Base-by-base conservation (phyloP, 2,888 invertebrate species). In the Melanostoma scalare region DNA sequence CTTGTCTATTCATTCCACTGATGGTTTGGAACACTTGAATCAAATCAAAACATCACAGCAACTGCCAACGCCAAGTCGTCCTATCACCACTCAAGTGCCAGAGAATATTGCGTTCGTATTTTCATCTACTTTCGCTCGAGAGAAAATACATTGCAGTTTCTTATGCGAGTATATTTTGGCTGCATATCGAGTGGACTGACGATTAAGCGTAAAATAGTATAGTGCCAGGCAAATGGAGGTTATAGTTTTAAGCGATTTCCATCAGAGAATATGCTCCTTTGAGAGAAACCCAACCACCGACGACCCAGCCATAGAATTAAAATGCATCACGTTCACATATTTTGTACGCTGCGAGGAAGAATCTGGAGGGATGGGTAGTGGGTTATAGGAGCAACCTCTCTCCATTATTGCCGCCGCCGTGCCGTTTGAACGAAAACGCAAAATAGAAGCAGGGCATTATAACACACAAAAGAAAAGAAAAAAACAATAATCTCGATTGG, bases 91-190 rank as follows among this genome's bases (percentile, higher is more conserved):
- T 20, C 20, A 20, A 20, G 20, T 20, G 20, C 20, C 20, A 20
- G 20, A 1, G 20, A 20, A 20, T 20, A 20, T 20, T 20, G 20
- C 20, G 20, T 20, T 20, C 20, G 20, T 20, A 20, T 20, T 20
- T 20, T 20, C 20, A 20, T 20, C 20, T 53, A 60, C 72, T 72
- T 61, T 61, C 72, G 61, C 72, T 72, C 6, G 1, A 36, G 31
- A 6, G 30, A 44, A 72, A 61, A 61, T 72, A 42, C 53, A 61
- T 46, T 68, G 75, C 40, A 68, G 46, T 69, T 46, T 55, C 68
- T 68, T 75, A 75, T 68, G 50, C 46, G 53, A 76, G 69, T 69
- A 69, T 46, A 69, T 76, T 55, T 69, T 50, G 55, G 30, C 42
- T 50, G 35, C 50, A 67, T 61, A 68, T 68, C 52, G 42, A 60